Evolutionary conservation across 2,797 vertebrate genomes (phyloP), one percentile per base, ranked within the genome.

Genomic region (Arrhamphus sclerolepis): DNA sequence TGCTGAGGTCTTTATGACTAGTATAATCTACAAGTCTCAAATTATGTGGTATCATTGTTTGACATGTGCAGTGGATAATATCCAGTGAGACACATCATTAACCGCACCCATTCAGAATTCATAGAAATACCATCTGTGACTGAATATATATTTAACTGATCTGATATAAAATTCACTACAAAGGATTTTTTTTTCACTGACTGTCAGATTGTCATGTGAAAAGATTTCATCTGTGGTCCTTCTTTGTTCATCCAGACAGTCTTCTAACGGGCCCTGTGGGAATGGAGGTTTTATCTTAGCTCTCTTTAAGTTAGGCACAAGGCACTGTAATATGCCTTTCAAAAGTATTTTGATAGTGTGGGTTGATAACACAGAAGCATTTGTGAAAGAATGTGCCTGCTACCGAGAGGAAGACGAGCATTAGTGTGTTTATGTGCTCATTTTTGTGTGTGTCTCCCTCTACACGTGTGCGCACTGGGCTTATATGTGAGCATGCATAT

Each of bases 401-500:
- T 58, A 69, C 70, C 60, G 49, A 65, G 29, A 64, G 66, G 52
- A 61, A 61, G 50, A 72, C 7, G 38, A 59, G 63, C 26, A 52
- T 40, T 4, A 1, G 43, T 72, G 62, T 70, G 72, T 47, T 49
- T 46, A n/a, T 69, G 56, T 41, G 56, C 51, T 47, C 20, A 48
- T 73, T 51, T 77, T 61, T 55, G 74, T 75, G 65, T 77, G 66
- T 62, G 46, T 50, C 52, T 62, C 64, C 57, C 59, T 62, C 61
- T 57, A 65, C 62, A 62, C 41, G 46, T 56, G 62, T 56, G 70
- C 71, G 75, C 29, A 51, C 51, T 18, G 13, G 42, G 11, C 64
- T 53, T 71, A 68, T 80, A 70, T 83, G 75, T 81, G 77, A 77
- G 71, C 66, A 72, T 70, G 68, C 80, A 83, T 81, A 83, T 85